Base-by-base conservation (phyloP, 2,888 invertebrate genomes). In the Agrotis clavis region DNA sequence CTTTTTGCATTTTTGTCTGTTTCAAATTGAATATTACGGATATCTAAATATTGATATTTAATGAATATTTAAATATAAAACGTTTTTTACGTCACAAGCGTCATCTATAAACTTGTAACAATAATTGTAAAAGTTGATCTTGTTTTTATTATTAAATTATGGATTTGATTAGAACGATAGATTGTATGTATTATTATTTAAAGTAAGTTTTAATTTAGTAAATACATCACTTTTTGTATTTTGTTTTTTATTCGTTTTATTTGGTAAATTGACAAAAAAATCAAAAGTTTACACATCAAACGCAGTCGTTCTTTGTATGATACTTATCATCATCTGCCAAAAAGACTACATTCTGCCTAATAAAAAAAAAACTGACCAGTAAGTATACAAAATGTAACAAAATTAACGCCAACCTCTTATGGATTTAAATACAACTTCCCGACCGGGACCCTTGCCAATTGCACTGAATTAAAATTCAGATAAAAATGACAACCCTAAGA, bases 141-240 rank as follows among this genome's bases (percentile, higher is more conserved):
- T 62, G 54, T 74, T 62, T 78, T 51, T 67, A 21, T n/a, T 57
- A 61, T 53, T 71, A 54, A 59, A 71, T 80, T 65, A 75, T 73
- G 68, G 67, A 71, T 73, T 82, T 82, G 41, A 73, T 69, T 74
- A 63, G 50, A 63, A 61, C 19, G 41, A 41, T 41, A 41, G 41
- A 41, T 41, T 74, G 41, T 82, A 72, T 71, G 67, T 81, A 73
- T 77, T 74, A 75, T 74, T 75, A 14, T 57, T 71, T 74, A 53
- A 25, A 71, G 19, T 78, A 74, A 75, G 71, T 75, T 63, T 64
- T 66, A 73, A 30, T 70, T 65, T 57, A 25, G 35, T 16, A 30
- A 30, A 53, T 1, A 35, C 19, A 47, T 35, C 30, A 56, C n/a
- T 68, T 61, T 67, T 57, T 41, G 21, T 48, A 25, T 56, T 68